Base-by-base conservation (phyloP, 2,113 vertebrate genomes). In the Orycteropus afer region DNA sequence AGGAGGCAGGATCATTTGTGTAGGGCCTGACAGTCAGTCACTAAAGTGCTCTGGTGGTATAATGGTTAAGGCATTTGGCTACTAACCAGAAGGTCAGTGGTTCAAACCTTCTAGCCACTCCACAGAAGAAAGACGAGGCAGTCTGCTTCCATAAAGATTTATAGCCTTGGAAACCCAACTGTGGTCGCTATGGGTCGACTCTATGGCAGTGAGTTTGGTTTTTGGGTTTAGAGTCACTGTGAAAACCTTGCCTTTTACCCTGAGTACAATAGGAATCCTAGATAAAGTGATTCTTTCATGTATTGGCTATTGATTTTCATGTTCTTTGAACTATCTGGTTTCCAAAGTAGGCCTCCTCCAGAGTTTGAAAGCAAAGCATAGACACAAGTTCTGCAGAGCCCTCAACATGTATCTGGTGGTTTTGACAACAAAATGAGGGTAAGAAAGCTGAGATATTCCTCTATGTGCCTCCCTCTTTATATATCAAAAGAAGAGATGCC, bases 321-420 rank as follows among this genome's bases (percentile, higher is more conserved):
- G 25, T 67, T 32, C 65, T 94, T 89, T 80, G 42, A 90, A 51
- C 45, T 76, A 71, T 61, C 51, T 80, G 42, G 23, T 69, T 93
- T 92, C 87, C 80, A 77, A 73, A 76, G 78, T 79, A 80, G 45
- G 15, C 25, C 42, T 83, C 42, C n/a, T 86, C 83, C 65, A 51
- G 55, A 76, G 49, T 83, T 51, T 92, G 77, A 91, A 92, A 94
- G 78, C 37, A 27, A 71, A 79, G 45, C 82, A 27, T 55, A 47
- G 82, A 90, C 25, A 87, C 45, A 34, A 34, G 47, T 67, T 59
- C 76, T 84, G 17, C 47, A 51, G 40, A 40, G n/a, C 45, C 91
- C 73, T 73, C 84, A 57, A 74, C 61, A 91, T 49, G 91, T 59
- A 27, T 55, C 57, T 32, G 2, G 40, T 40, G 42, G 37, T 84